Percentiles rank a stretch among this genome's conserved stretches.
These are phyloP conservation scores for Lasioglossum oenotherae DNA, from an alignment of 2,888 invertebrate species.

Conservation along the genomic window DNA sequence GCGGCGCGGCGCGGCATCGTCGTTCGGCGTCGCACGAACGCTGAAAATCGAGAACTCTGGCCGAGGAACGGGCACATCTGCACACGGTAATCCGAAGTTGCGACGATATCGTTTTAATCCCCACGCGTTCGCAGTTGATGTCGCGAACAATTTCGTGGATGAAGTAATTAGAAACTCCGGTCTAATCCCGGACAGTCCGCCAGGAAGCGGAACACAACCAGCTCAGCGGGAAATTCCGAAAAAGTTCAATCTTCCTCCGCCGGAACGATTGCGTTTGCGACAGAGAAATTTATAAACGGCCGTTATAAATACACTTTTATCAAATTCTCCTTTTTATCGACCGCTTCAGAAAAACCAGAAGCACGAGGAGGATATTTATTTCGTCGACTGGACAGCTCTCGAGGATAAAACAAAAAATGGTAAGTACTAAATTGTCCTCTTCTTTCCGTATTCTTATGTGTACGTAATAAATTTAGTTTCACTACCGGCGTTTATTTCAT, in stretches of 20 bases:
- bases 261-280: background rate
- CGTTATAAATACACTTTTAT: background rate
- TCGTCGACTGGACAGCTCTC: background rate
- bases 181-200: slow-evolving; percentile 6
- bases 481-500: background rate
- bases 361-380: background rate
- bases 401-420: background rate
- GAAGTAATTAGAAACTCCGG: background rate
- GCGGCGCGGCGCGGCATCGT: background rate
- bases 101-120: background rate
- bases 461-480: background rate
- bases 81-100: slow-evolving; percentile 14
- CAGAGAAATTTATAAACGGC: background rate
- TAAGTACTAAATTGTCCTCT: background rate
- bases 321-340: background rate
- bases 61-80: slow-evolving; percentile 14
- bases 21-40: slow-evolving; percentile 25
- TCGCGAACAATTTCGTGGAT: slow-evolving; percentile 20
- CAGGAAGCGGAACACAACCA: background rate
- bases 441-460: background rate
- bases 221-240: background rate
- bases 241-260: background rate
- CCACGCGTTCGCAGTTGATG: background rate
- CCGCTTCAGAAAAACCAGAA: background rate
- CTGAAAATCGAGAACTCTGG: slow-evolving; percentile 27